Evolutionary conservation across 2,888 invertebrate species (phyloP), one percentile per base, ranked within the genome.

Genomic region (Lomographa bimaculata): DNA sequence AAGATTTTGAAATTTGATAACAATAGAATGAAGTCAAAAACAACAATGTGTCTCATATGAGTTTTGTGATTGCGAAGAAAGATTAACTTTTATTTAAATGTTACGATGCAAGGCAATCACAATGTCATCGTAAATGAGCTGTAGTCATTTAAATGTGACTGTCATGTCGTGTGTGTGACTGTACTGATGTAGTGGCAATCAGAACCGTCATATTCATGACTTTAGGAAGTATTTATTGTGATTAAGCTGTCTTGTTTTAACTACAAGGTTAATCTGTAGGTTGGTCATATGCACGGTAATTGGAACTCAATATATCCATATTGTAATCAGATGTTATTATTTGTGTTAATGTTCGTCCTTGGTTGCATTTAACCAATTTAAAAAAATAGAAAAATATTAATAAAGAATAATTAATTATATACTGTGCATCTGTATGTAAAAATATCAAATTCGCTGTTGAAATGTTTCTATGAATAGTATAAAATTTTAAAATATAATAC

Each of bases 211-310:
- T 34, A 38, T 43, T 41, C 36, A 44, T 46, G 20, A 30, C 38
- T 47, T 46, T 45, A 47, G 42, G 53, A 53, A 50, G 46, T 32
- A 32, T 39, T 43, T 40, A 41, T 17, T 38, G 16, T 19, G 36
- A 39, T 45, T 39, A 49, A 44, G 29, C 28, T 39, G 14, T 26
- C 25, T 25, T 39, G 11, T 27, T 21, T 17, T 19, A 24, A 23
- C 46, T 11, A 11, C 21, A 39, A 51, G 48, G 47, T 30, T 30
- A 25, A 32, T 33, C 33, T 35, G 24, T 16, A 18, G 29, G 9
- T 14, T n/a, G n/a, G n/a, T n/a, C n/a, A n/a, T n/a, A n/a, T n/a
- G n/a, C n/a, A n/a, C n/a, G n/a, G n/a, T n/a, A n/a, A n/a, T n/a
- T n/a, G n/a, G n/a, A n/a, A n/a, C n/a, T n/a, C n/a, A n/a, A n/a